These are phyloP conservation scores for Hafferia zeledoni DNA, from an alignment of 2,797 vertebrate genomes.

Conservation along the genomic window DNA sequence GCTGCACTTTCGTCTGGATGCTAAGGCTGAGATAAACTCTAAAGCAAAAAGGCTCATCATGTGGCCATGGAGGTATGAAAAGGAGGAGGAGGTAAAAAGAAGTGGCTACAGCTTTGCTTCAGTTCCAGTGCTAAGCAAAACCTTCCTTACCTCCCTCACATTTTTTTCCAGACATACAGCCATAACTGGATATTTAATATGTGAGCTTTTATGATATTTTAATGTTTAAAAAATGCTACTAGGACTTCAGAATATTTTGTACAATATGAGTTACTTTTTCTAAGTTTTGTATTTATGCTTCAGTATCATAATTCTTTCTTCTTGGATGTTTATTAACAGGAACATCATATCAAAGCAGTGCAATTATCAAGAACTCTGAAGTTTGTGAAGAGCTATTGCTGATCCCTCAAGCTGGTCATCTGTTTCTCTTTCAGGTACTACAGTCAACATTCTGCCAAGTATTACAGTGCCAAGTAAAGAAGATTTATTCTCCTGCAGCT, in stretches of 20 bases:
- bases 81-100: neutral
- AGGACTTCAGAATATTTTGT: neutral
- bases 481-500: neutral
- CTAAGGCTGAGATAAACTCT: neutral
- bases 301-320: neutral
- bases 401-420: conserved; percentile 30
- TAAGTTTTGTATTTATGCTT: neutral
- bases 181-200: neutral
- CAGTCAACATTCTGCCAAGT: conserved; percentile 1
- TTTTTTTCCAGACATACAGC: neutral
- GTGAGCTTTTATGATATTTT: neutral
- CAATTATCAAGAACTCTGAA: neutral
- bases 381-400: conserved; percentile 8
- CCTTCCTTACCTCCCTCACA: neutral
- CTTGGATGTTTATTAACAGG: neutral
- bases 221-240: neutral
- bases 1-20: neutral
- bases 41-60: neutral
- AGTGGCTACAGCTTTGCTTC: neutral
- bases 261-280: neutral
- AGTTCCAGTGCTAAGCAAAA: neutral
- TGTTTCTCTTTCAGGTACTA: conserved; percentile 9
- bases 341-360: conserved; percentile 2
- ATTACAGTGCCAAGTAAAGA: neutral
- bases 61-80: neutral